These are phyloP conservation scores for Mythimna pallens DNA, from an alignment of 2,888 invertebrate genomes.

Conservation along the genomic window DNA sequence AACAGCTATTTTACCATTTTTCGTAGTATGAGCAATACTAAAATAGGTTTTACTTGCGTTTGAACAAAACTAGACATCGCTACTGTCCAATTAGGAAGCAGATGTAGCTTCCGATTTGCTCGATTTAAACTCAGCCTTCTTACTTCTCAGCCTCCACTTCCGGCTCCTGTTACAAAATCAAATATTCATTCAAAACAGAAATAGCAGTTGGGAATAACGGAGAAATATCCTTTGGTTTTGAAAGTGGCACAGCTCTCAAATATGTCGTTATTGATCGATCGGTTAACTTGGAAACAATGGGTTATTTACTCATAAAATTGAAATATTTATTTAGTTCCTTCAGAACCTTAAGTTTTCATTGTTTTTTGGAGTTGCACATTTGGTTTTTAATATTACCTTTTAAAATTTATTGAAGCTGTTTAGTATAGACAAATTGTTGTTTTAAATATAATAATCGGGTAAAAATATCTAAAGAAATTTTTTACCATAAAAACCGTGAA, in stretches of 20 bases:
- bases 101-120: slow-evolving; percentile 71
- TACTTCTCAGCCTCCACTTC: slow-evolving; percentile 59
- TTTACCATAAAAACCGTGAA: too few relatives aligned
- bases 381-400: too few relatives aligned
- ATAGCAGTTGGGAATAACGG: slow-evolving; percentile 61
- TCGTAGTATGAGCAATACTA: slow-evolving; percentile 32
- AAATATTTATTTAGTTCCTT: not conserved
- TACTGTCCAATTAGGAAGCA: slow-evolving; percentile 75
- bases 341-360: not conserved
- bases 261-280: slow-evolving; percentile 57
- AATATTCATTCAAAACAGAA: slow-evolving; percentile 75
- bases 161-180: slow-evolving; percentile 61
- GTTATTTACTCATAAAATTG: not conserved
- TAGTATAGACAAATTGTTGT: too few relatives aligned
- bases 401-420: too few relatives aligned
- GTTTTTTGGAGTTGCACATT: not conserved
- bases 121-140: slow-evolving; percentile 75
- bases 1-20: slow-evolving; percentile 31
- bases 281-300: slow-evolving; percentile 37
- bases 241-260: slow-evolving; percentile 61
- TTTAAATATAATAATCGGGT: too few relatives aligned
- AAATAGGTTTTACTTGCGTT: slow-evolving; percentile 50
- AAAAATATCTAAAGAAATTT: too few relatives aligned
- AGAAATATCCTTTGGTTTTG: slow-evolving; percentile 64
- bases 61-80: slow-evolving; percentile 68